phyloP scores from a whole-genome alignment of 2,888 invertebrate genomes.

The Diabrotica balteata region DNA sequence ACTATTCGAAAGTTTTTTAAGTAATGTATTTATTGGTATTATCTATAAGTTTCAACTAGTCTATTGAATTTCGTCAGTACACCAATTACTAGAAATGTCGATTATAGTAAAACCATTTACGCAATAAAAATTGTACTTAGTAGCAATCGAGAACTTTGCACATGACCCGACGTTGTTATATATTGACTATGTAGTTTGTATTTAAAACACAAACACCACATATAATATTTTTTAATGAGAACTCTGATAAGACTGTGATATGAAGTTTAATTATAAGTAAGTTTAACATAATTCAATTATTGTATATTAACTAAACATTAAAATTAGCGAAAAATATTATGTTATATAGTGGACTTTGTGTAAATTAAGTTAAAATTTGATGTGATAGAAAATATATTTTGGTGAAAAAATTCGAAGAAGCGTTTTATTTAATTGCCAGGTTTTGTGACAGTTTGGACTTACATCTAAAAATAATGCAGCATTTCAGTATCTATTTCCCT shows the following conservation, averaged over 20 bases:
- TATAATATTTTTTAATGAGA: constrained; percentile 52
- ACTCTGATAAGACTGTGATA: constrained; percentile 59
- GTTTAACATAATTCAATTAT: constrained; percentile 50
- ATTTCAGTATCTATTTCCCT: neutral
- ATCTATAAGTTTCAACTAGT: too few species aligned
- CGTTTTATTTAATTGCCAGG: constrained; percentile 48
- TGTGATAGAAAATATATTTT: constrained; percentile 57
- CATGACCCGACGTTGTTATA: constrained; percentile 17
- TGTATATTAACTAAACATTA: constrained; percentile 47
- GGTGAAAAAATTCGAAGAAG: constrained; percentile 48
- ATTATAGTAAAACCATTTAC: too few species aligned
- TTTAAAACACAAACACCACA: constrained; percentile 49
- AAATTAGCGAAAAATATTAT: constrained; percentile 43
- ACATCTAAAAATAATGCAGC: neutral
- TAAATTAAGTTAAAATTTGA: constrained; percentile 47
- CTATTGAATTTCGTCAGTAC: too few species aligned
- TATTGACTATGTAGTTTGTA: constrained; percentile 32
- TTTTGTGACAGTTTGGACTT: constrained; percentile 15
- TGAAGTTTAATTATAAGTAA: constrained; percentile 54
- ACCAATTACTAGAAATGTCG: too few species aligned
- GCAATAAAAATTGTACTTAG: too few species aligned
- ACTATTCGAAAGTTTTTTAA: too few species aligned
- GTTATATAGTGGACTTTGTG: constrained; percentile 54
- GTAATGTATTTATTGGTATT: too few species aligned
- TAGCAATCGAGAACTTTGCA: constrained; percentile 10